Evolutionary conservation across 2,888 invertebrate genomes (phyloP), one percentile per base, ranked within the genome.

Genomic region (Syritta pipiens): DNA sequence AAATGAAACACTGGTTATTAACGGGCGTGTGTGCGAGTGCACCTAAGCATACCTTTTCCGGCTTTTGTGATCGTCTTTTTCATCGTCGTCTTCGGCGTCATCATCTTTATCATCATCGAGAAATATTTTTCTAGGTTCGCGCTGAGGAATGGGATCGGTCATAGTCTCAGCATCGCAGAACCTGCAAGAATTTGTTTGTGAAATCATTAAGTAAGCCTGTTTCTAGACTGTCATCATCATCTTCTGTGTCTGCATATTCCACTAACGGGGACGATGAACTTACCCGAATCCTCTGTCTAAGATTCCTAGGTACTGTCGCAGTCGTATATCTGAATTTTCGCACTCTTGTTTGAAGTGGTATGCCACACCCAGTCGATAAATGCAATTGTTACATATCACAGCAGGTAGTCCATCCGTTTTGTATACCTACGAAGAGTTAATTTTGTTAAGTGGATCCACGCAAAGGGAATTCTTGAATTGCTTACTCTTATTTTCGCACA

Each of bases 311-410:
- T 92, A 91, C 82, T 92, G 91, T 42, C 92, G 87, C 42, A 92
- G 83, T 42, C 92, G 87, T 59, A 91, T 85, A 83, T 92, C 92
- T 1, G 91, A 91, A 83, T 90, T 92, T 84, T 92, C 92, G 83
- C 91, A 91, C 17, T 92, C 91, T 82, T 92, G 92, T 83, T 92
- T 92, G 76, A 92, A 92, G 83, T 92, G 92, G 84, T 92, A 92
- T 0, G 92, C 91, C 22, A 92, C 90, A 3, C 92, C 92, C 19
- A 92, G 83, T 55, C 92, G 90, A 77, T 92, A 92, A 4, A 92
- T 89, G 83, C 92, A 92, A 82, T 92, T 92, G 79, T 92, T 91
- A 81, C 92, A 92, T 83, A 92, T 90, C 67, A 91, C 91, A 24
- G 91, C 90, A 0, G 92, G 92, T 30, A 92, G 83, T 2, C 92